Conservation (phyloP, 2,888 invertebrate species). For the Ennomos erosarius region DNA sequence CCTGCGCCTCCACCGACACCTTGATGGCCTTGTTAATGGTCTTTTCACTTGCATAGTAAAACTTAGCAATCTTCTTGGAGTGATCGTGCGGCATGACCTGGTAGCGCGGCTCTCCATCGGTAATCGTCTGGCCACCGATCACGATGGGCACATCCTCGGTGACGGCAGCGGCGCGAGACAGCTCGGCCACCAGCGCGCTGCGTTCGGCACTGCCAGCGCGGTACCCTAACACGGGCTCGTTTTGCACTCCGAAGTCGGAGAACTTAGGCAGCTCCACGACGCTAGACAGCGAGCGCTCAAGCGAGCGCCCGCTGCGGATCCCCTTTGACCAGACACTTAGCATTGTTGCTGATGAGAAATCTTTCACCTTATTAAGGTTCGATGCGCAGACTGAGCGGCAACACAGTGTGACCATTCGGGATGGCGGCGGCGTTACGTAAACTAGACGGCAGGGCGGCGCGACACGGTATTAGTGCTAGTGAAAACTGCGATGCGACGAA, state of each 20-base stretch:
- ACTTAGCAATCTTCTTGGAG: conserved; percentile 93
- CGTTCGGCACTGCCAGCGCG: conserved; percentile 93
- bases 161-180: conserved; percentile 86
- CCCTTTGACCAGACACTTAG: conserved; percentile 54
- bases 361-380: conserved; percentile 29
- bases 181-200: conserved; percentile 87
- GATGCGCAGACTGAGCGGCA: too few species aligned
- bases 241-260: conserved; percentile 88
- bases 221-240: conserved; percentile 94
- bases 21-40: conserved; percentile 94
- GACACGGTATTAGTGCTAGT: conserved; percentile 12
- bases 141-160: conserved; percentile 97
- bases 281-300: conserved; percentile 79
- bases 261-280: conserved; percentile 88
- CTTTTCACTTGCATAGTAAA: conserved; percentile 95
- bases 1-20: conserved; percentile 91
- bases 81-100: conserved; percentile 98
- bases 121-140: conserved; percentile 96
- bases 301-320: conserved; percentile 87
- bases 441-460: conserved; percentile 27
- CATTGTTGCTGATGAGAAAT: conserved; percentile 47
- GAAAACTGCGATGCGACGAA: conserved; percentile 19
- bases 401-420: background rate
- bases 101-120: conserved; percentile 89
- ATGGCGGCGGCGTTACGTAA: conserved; percentile 47